Conservation (phyloP, 2,888 invertebrate genomes). For the Polymixis flavicincta region DNA sequence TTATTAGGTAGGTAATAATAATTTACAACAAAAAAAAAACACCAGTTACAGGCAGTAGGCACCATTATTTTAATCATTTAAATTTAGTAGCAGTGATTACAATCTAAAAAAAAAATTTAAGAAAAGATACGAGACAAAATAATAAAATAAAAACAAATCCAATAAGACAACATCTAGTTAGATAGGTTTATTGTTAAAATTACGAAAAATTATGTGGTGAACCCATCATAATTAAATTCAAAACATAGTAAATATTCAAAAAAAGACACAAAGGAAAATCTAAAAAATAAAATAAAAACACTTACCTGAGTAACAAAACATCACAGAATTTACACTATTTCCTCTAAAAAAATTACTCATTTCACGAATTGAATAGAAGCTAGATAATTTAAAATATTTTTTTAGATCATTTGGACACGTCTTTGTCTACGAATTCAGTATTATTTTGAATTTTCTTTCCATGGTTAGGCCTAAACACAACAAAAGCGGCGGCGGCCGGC, state of each 20-base stretch:
- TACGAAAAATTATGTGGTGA: not conserved
- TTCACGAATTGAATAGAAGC: constrained; percentile 47
- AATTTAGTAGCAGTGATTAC: not conserved
- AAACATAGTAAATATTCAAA: not conserved
- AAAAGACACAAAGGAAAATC: constrained; percentile 29
- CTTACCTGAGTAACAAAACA: constrained; percentile 72
- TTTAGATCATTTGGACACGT: constrained; percentile 48
- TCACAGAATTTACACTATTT: constrained; percentile 71
- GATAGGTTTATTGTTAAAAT: not conserved
- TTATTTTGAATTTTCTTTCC: constrained; percentile 74
- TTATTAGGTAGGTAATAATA: not conserved
- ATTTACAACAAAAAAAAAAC: not conserved
- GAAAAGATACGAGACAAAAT: not conserved
- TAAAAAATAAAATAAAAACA: constrained; percentile 55
- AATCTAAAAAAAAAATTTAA: not conserved
- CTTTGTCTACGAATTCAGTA: constrained; percentile 57
- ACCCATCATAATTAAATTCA: not conserved
- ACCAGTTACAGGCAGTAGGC: not conserved
- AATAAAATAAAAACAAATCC: constrained; percentile 23
- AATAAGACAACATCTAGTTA: constrained; percentile 30
- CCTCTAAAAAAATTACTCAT: constrained; percentile 27
- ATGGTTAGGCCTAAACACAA: constrained; percentile 88
- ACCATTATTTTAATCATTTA: not conserved
- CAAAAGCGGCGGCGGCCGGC: constrained; percentile 85
- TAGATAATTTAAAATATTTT: constrained; percentile 50